Conservation (phyloP, 1,140 invertebrate species). For the Lepidotrigona ventralis region DNA sequence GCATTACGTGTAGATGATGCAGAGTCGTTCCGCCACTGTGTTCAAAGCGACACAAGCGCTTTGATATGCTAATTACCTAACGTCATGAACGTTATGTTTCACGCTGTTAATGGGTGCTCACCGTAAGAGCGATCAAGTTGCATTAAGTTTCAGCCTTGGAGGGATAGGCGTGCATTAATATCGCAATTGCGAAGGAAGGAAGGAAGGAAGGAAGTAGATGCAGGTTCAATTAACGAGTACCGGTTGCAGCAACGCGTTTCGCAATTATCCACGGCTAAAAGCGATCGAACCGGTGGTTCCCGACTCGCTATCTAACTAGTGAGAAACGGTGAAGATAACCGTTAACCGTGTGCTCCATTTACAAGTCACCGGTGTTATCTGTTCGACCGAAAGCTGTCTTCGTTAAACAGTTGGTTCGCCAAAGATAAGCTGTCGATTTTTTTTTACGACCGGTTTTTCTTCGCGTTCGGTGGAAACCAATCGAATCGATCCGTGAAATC, state of each 20-base stretch:
- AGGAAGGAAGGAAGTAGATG: not conserved
- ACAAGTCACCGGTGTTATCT: constrained; percentile 32
- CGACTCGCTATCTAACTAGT: not conserved
- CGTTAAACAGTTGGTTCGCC: constrained; percentile 8
- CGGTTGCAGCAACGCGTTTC: not conserved
- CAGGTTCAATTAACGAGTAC: not conserved
- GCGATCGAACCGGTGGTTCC: no score
- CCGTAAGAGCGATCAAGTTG: not conserved
- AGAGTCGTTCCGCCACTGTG: not conserved
- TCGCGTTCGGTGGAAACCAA: not conserved
- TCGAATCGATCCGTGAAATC: not conserved
- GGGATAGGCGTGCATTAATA: not conserved
- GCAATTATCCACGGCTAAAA: not conserved
- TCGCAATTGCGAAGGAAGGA: not conserved
- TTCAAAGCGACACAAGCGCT: not conserved
- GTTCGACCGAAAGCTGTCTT: constrained; percentile 21
- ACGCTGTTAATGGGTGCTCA: not conserved
- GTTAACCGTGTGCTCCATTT: constrained; percentile 16
- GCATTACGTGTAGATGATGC: not conserved
- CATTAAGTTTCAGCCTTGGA: not conserved
- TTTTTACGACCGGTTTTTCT: constrained; percentile 23
- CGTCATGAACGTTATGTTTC: not conserved
- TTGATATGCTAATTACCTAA: not conserved
- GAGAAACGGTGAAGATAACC: not conserved
- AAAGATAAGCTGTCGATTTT: constrained; percentile 11